Percentiles rank a stretch among this genome's conserved stretches.
Evolutionary conservation across 2,113 vertebrate genomes (phyloP).

Genomic region (Cavia porcellus): DNA sequence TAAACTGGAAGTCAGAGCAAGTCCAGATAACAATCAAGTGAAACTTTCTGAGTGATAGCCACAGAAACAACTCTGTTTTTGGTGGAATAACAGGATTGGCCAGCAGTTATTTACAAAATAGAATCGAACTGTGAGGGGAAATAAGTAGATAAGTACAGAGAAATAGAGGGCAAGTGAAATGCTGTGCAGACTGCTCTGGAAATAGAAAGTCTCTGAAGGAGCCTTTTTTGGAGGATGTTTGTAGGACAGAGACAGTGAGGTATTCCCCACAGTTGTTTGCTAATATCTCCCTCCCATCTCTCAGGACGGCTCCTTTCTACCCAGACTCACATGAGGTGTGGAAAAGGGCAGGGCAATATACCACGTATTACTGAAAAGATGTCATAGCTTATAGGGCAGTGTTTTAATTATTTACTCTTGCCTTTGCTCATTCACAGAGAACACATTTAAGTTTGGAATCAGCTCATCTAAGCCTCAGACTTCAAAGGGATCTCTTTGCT

Average conservation of each 20-base stretch:
- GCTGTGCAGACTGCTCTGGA: neutral
- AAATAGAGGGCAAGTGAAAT: neutral
- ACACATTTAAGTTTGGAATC: neutral
- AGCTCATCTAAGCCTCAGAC: conserved; percentile 37
- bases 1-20: conserved; percentile 60
- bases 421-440: conserved; percentile 14
- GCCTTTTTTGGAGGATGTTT: neutral
- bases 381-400: neutral
- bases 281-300: neutral
- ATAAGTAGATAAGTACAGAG: neutral
- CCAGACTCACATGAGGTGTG: neutral
- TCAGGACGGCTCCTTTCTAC: neutral
- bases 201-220: neutral
- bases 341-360: neutral
- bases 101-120: conserved; percentile 14
- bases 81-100: neutral
- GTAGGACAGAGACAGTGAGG: neutral
- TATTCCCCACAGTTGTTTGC: neutral
- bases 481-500: conserved; percentile 67
- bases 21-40: conserved; percentile 44
- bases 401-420: conserved; percentile 43
- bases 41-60: conserved; percentile 43
- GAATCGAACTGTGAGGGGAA: neutral
- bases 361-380: conserved; percentile 11
- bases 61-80: conserved; percentile 42